Conservation (phyloP, 2,797 vertebrate genomes). For the Bradypus variegatus region DNA sequence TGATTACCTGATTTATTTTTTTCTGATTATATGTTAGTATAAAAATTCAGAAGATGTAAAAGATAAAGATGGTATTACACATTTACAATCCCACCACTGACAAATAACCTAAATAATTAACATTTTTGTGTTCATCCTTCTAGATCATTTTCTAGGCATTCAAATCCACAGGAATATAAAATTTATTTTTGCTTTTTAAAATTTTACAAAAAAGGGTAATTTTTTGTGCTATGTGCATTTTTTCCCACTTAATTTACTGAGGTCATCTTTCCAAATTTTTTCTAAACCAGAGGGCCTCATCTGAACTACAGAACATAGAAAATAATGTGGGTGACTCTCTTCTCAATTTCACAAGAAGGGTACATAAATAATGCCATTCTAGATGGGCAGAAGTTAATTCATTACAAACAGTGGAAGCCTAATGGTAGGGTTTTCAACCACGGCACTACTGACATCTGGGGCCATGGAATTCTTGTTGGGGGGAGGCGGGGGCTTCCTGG, state of each 20-base stretch:
- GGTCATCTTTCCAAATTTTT: neutral
- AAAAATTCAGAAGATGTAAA: neutral
- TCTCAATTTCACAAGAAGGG: fast-evolving
- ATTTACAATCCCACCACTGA: neutral
- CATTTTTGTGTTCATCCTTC: neutral
- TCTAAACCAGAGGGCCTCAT: neutral
- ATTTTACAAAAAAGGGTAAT: neutral
- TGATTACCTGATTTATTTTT: neutral
- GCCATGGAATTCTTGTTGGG: neutral
- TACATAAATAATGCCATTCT: fast-evolving
- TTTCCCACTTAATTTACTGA: neutral
- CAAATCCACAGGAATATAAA: neutral
- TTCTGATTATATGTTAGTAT: neutral
- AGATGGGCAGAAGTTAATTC: fast-evolving
- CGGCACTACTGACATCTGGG: fast-evolving
- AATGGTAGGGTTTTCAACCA: neutral
- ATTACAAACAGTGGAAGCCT: fast-evolving
- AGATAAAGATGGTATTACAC: neutral
- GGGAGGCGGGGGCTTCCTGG: too few relatives aligned
- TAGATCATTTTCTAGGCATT: neutral
- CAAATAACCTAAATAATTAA: neutral
- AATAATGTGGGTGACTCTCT: fast-evolving
- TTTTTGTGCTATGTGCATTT: neutral
- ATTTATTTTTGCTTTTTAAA: neutral
- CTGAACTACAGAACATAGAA: neutral